Conservation (phyloP, 2,888 invertebrate species). For the Himalopsyche tibetana region DNA sequence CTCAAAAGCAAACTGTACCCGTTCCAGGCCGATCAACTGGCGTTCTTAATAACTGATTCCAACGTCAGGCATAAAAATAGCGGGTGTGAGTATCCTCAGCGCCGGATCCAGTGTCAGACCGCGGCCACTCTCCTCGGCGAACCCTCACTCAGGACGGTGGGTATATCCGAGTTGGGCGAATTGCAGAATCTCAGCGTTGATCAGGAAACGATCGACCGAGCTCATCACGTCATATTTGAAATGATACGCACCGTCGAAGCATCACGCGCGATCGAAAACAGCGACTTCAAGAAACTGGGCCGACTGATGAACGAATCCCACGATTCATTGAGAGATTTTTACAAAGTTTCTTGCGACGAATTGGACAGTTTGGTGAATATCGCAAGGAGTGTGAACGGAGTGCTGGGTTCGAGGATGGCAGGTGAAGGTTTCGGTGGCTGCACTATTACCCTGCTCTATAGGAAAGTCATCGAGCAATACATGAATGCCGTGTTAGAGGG, state of each 20-base stretch:
- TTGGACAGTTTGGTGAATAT: background rate
- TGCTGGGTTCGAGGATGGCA: background rate
- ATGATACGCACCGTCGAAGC: background rate
- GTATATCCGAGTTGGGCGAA: background rate
- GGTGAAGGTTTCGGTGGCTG: conserved; percentile 8
- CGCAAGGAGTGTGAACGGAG: background rate
- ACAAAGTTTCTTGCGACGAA: background rate
- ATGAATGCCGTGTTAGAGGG: background rate
- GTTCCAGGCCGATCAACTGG: background rate
- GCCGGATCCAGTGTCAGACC: background rate
- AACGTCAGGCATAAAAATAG: background rate
- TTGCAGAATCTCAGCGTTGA: background rate
- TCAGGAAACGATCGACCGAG: background rate
- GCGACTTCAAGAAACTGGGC: background rate
- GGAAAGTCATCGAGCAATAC: background rate
- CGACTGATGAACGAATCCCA: background rate
- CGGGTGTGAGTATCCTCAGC: background rate
- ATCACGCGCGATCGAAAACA: background rate
- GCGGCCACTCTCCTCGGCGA: background rate
- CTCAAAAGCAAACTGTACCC: background rate
- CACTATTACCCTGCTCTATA: background rate
- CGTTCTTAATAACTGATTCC: background rate
- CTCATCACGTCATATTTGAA: background rate
- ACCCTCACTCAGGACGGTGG: background rate
- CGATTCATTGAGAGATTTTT: background rate